phyloP scores from a whole-genome alignment of 2,888 invertebrate genomes.

The Ennomos fuscantarius region DNA sequence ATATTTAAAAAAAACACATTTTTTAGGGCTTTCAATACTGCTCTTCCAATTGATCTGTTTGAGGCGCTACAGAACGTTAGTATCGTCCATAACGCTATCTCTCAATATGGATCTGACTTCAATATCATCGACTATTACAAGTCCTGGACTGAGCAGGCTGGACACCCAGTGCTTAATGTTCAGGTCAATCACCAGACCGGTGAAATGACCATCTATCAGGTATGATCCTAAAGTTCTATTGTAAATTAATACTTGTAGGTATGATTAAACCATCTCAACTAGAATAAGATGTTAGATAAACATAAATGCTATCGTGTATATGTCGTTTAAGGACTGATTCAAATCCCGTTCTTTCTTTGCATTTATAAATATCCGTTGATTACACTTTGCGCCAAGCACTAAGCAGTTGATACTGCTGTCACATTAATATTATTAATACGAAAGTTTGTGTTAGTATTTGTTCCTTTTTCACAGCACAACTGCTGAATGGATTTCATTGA shows the following conservation, averaged over 20 bases:
- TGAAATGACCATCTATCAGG: slow-evolving; percentile 73
- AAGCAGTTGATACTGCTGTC: too few species aligned
- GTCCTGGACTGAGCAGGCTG: slow-evolving; percentile 84
- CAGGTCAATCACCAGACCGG: slow-evolving; percentile 73
- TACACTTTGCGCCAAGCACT: too few species aligned
- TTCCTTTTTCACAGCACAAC: too few species aligned
- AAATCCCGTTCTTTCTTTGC: too few species aligned
- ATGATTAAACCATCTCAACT: background rate
- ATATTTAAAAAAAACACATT: background rate
- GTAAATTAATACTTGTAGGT: background rate
- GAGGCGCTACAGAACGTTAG: slow-evolving; percentile 67
- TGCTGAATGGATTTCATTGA: too few species aligned
- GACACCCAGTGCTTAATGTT: slow-evolving; percentile 86
- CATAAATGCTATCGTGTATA: background rate
- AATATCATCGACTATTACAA: slow-evolving; percentile 70
- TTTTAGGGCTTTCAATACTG: slow-evolving; percentile 65
- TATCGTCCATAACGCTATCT: slow-evolving; percentile 51
- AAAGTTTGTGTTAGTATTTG: too few species aligned
- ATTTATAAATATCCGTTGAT: too few species aligned
- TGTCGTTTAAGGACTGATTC: too few species aligned
- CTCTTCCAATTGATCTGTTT: slow-evolving; percentile 80
- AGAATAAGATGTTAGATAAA: too few species aligned
- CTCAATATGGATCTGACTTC: slow-evolving; percentile 64
- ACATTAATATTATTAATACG: too few species aligned
- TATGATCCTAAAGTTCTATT: slow-evolving; percentile 37